A percentile compares a stretch with the other conserved stretches of the same genome.
Conservation (phyloP, 2,888 invertebrate genomes). For the Colletes collaris region DNA sequence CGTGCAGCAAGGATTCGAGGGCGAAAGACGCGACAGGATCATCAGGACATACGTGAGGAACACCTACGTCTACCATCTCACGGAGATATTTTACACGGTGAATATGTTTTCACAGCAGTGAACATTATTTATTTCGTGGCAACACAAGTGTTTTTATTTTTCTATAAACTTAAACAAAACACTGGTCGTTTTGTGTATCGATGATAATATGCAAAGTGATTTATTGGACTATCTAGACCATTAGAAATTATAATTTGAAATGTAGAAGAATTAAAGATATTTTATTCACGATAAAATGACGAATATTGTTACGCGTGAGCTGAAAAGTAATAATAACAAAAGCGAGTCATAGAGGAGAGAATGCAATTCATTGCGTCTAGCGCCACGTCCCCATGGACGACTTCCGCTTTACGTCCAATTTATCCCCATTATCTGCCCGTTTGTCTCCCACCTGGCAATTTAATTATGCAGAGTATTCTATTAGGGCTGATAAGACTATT, state of each 20-base stretch:
- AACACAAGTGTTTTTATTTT: too few relatives aligned
- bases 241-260: too few relatives aligned
- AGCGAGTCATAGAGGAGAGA: background rate
- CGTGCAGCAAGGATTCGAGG: conserved; percentile 93
- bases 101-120: conserved; percentile 40
- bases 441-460: conserved; percentile 14
- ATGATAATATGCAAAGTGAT: too few relatives aligned
- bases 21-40: conserved; percentile 93
- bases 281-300: too few relatives aligned
- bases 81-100: conserved; percentile 98
- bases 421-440: conserved; percentile 11
- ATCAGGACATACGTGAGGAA: conserved; percentile 96
- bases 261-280: too few relatives aligned
- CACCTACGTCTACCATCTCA: conserved; percentile 96
- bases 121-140: too few relatives aligned
- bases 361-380: background rate
- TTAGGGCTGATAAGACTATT: conserved; percentile 10
- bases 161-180: too few relatives aligned
- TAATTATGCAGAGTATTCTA: conserved; percentile 26
- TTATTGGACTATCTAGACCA: too few relatives aligned
- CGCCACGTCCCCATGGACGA: conserved; percentile 1
- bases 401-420: conserved; percentile 15
- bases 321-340: background rate
- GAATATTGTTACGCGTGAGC: too few relatives aligned
- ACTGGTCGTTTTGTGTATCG: too few relatives aligned